Evolutionary conservation across 2,113 vertebrate species (phyloP).

Genomic region (Amblyopsis rosae): DNA sequence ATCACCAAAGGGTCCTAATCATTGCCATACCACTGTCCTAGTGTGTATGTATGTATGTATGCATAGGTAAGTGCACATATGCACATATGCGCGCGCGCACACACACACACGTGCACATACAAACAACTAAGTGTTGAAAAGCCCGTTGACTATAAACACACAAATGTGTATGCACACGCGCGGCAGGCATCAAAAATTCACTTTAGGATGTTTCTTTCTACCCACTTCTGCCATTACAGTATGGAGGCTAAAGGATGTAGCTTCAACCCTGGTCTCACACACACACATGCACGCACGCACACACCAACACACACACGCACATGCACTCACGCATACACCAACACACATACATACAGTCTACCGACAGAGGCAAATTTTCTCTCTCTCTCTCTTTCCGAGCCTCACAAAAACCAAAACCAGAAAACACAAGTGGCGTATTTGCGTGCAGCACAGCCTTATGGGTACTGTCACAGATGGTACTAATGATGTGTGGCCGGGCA

Average conservation of each 20-base stretch:
- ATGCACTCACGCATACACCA: too few species aligned
- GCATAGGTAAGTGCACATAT: constrained; percentile 14
- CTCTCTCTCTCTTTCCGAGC: neutral
- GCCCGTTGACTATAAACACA: neutral
- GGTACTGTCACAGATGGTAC: constrained; percentile 77
- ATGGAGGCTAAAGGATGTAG: too few species aligned
- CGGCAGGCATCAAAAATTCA: neutral
- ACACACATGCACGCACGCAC: too few species aligned
- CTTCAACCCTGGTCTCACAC: neutral
- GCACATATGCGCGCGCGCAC: too few species aligned
- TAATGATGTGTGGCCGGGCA: constrained; percentile 69
- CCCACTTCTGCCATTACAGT: too few species aligned
- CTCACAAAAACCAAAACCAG: constrained; percentile 35
- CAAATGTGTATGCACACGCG: neutral
- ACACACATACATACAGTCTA: neutral
- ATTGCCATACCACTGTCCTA: constrained; percentile 80
- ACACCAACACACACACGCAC: neutral
- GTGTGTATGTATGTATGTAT: constrained; percentile 41
- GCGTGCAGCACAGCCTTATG: constrained; percentile 60
- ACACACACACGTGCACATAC: constrained; percentile 17
- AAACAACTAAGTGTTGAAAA: neutral
- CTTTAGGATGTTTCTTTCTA: neutral
- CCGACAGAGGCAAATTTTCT: neutral
- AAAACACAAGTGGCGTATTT: constrained; percentile 26
- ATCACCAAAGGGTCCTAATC: constrained; percentile 75